Percentiles rank a stretch among this genome's conserved stretches.
Evolutionary conservation across 92 coral and sea anemone genomes (phyloP).

Genomic region (Phenganax stokvisi): DNA sequence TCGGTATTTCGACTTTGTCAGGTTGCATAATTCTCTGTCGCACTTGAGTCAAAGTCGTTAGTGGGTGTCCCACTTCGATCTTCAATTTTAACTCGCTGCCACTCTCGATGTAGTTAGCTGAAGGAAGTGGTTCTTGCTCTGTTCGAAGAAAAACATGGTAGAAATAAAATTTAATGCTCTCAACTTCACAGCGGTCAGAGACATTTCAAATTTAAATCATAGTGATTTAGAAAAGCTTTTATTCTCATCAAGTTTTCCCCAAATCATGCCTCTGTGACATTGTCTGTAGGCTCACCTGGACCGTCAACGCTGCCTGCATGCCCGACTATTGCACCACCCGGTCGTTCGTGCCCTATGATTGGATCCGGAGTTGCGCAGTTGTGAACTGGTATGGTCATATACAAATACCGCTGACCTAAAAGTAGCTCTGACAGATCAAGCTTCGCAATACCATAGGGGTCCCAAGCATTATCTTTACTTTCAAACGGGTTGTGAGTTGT

Average conservation of each 20-base stretch:
- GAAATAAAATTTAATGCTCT: neutral
- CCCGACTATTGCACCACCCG: constrained; percentile 76
- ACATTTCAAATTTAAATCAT: no score
- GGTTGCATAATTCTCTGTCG: constrained; percentile 25
- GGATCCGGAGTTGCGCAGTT: constrained; percentile 80
- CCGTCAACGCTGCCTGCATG: constrained; percentile 87
- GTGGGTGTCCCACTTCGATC: constrained; percentile 71
- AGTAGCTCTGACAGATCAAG: constrained; percentile 81
- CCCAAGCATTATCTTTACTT: constrained; percentile 79
- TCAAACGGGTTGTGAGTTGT: constrained; percentile 93
- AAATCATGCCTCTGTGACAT: neutral
- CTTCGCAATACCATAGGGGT: constrained; percentile 90
- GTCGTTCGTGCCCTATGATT: constrained; percentile 74
- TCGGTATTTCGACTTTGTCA: constrained; percentile 26
- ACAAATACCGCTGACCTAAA: constrained; percentile 70
- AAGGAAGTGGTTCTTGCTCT: constrained; percentile 79
- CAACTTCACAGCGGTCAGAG: neutral
- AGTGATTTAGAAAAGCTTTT: neutral
- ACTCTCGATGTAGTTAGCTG: constrained; percentile 80
- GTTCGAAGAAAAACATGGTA: neutral
- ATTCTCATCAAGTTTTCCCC: neutral
- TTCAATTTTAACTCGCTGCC: constrained; percentile 88
- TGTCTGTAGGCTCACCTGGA: constrained; percentile 54
- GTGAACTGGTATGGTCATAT: constrained; percentile 72
- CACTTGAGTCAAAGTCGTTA: constrained; percentile 54